Evolutionary conservation across 2,888 invertebrate genomes (phyloP), one percentile per base, ranked within the genome.

Genomic region (Euproctis similis): DNA sequence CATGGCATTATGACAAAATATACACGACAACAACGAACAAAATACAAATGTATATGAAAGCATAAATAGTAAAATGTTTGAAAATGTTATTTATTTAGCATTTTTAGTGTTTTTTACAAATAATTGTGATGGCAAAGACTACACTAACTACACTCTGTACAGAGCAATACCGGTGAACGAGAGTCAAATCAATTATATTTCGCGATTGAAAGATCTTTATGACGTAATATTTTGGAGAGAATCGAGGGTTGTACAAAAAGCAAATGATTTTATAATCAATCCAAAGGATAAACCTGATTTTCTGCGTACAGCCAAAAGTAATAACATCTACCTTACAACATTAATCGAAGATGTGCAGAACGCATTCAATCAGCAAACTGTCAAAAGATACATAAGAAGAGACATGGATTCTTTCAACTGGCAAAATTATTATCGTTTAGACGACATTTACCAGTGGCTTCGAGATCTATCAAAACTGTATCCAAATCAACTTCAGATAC

Each of bases 381-480:
- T 76, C 0, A 67, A 61, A 29, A 34, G 54, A 0, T 80, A 80
- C 26, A 55, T 67, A 3, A 59, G 74, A 31, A 58, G 74, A 10
- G 58, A 67, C 4, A 68, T 69, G 58, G 56, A 59, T 0, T 57
- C 73, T 0, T 81, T 67, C 24, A 59, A 72, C 26, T 91, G 90
- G 87, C 71, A 55, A 0, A 78, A 69, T 9, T 92, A 88, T 49
- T 86, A 87, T 46, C 73, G 75, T 0, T 49, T 89, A 8, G 63
- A 85, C 0, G 88, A 88, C 30, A 90, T 90, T 19, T 77, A 89
- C 39, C 56, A 55, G 1, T 91, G 89, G 87, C 46, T 91, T 6
- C 66, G 67, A 11, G 78, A 78, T 36, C 51, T 89, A 11, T 65
- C 67, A 1, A 48, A 42, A 0, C 35, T 50, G 2, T 67, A 88